Evolutionary conservation across 2,888 invertebrate genomes (phyloP).

Genomic region (Drosophila colorata): DNA sequence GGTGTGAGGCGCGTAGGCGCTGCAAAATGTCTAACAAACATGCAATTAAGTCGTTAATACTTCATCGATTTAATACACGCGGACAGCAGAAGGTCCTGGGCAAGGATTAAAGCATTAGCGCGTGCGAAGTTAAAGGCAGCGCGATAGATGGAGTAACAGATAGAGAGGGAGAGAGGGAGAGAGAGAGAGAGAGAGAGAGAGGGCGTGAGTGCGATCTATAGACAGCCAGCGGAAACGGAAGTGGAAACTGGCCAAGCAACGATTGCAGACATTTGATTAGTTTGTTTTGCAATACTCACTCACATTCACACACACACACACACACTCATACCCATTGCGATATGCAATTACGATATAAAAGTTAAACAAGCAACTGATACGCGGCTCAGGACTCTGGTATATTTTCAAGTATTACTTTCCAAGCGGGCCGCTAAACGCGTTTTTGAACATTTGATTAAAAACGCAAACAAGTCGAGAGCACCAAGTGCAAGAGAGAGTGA

Average conservation of each 20-base stretch:
- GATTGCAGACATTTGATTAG: constrained; percentile 84
- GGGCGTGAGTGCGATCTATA: constrained; percentile 4
- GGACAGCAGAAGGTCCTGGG: constrained; percentile 57
- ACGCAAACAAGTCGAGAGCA: constrained; percentile 73
- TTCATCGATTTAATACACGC: constrained; percentile 84
- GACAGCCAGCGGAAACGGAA: constrained; percentile 46
- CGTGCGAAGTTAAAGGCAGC: constrained; percentile 47
- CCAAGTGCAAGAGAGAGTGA: background rate
- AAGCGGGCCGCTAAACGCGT: constrained; percentile 26
- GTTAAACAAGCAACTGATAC: constrained; percentile 72
- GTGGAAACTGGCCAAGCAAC: constrained; percentile 51
- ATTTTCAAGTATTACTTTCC: constrained; percentile 14
- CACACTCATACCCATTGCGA: constrained; percentile 42
- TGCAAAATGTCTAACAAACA: constrained; percentile 82
- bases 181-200: constrained; percentile 3
- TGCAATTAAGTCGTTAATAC: constrained; percentile 85
- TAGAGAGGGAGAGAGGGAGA: constrained; percentile 23
- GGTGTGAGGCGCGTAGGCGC: background rate
- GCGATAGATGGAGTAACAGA: constrained; percentile 1
- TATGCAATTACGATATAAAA: constrained; percentile 83
- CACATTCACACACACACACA: background rate
- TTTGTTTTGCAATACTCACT: constrained; percentile 63
- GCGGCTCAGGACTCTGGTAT: constrained; percentile 5
- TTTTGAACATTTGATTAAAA: constrained; percentile 81
- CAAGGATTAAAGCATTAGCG: constrained; percentile 83